phyloP scores from a whole-genome alignment of 2,113 vertebrate species.

The Plestiodon gilberti region DNA sequence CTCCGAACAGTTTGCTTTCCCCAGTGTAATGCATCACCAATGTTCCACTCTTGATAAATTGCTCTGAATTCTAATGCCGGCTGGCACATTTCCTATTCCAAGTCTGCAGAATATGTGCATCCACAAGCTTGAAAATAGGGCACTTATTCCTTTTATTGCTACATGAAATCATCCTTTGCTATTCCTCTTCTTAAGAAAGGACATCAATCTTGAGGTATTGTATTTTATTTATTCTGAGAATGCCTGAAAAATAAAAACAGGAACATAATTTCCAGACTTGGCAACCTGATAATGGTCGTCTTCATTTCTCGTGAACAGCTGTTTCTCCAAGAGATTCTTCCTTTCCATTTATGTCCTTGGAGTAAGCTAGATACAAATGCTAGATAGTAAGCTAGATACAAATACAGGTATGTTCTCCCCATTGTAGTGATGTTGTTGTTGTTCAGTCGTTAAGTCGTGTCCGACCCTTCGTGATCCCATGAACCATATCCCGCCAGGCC shows the following conservation, averaged over 20 bases:
- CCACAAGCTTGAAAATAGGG: neutral
- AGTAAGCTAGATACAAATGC: neutral
- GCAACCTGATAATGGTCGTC: neutral
- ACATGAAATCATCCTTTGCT: neutral
- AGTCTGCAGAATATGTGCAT: neutral
- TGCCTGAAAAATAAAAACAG: neutral
- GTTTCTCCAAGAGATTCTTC: neutral
- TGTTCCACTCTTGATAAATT: conserved; percentile 16
- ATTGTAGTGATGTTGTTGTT: neutral
- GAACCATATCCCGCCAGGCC: too few species aligned
- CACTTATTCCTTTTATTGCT: conserved; percentile 5
- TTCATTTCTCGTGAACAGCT: neutral
- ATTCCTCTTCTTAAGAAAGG: neutral
- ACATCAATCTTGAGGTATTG: neutral
- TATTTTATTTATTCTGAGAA: neutral
- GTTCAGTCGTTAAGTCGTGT: too few species aligned
- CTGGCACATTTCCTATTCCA: conserved; percentile 22
- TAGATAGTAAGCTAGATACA: neutral
- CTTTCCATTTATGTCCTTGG: neutral
- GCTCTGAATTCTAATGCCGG: conserved; percentile 18
- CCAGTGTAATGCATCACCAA: conserved; percentile 11
- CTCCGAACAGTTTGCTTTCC: conserved; percentile 14
- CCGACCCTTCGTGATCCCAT: too few species aligned
- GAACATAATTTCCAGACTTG: neutral
- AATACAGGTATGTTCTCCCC: neutral